Conservation (phyloP, 2,888 invertebrate genomes). For the Ctena decussata region DNA sequence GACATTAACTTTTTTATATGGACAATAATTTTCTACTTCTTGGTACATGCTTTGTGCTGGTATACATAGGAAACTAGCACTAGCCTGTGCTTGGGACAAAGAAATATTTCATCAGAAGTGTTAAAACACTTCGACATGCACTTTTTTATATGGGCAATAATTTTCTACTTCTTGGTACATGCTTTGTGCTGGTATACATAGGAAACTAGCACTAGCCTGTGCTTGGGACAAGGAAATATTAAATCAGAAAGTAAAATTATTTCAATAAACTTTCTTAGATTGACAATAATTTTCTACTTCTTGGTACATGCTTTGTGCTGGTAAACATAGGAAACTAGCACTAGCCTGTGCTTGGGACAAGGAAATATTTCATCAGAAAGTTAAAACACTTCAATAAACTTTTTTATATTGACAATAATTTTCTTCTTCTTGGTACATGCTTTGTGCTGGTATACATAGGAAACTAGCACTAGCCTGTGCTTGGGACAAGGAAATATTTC, state of each 20-base stretch:
- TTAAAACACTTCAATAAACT: no score
- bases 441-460: background rate
- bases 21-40: background rate
- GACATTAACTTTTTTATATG: no score
- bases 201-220: slow-evolving; percentile 22
- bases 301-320: no score
- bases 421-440: slow-evolving; percentile 16
- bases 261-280: no score
- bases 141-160: no score
- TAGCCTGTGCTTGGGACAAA: slow-evolving; percentile 22
- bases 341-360: background rate
- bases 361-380: background rate
- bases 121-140: no score
- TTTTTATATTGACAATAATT: no score
- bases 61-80: background rate
- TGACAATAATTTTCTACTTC: no score
- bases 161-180: slow-evolving; percentile 20
- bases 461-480: background rate
- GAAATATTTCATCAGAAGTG: background rate
- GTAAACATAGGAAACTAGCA: no score
- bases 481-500: background rate
- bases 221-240: slow-evolving; percentile 12
- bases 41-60: background rate
- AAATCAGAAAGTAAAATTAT: background rate
- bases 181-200: slow-evolving; percentile 8